These are phyloP conservation scores for Copidosoma floridanum DNA, from an alignment of 1,140 invertebrate species.

Conservation along the genomic window DNA sequence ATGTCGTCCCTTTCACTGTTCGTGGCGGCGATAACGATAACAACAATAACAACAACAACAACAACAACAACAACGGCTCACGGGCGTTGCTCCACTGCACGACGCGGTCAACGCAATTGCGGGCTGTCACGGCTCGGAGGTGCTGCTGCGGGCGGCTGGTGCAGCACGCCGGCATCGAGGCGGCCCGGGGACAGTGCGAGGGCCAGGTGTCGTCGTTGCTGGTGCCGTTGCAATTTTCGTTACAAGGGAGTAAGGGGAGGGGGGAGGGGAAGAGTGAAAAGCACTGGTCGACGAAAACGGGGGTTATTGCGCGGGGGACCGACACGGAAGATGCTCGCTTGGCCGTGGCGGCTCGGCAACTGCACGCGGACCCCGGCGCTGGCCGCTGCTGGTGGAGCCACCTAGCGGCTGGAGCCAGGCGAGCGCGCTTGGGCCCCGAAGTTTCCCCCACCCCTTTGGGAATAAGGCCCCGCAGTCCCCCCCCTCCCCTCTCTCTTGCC, in stretches of 20 bases:
- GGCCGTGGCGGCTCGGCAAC: conserved; percentile 51
- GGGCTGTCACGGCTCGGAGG: background rate
- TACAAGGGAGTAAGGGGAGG: too few relatives aligned
- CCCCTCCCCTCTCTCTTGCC: too few relatives aligned
- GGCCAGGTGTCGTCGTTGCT: too few relatives aligned
- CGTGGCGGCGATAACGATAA: background rate
- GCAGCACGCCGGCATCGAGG: conserved; percentile 18
- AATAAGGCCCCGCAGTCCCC: too few relatives aligned
- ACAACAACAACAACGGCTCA: too few relatives aligned
- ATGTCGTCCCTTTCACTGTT: background rate
- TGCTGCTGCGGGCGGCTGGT: background rate
- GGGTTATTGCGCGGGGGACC: conserved; percentile 24
- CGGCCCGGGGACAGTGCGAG: conserved; percentile 17
- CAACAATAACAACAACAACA: too few relatives aligned
- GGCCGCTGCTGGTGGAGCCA: conserved; percentile 56
- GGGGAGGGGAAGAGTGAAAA: too few relatives aligned
- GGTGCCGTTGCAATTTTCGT: too few relatives aligned
- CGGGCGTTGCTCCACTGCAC: background rate
- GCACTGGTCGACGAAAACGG: conserved; percentile 20
- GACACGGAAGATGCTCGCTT: conserved; percentile 47
- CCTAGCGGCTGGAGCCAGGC: conserved; percentile 44
- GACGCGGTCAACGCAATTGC: background rate
- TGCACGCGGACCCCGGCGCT: conserved; percentile 49
- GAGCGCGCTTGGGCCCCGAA: conserved; percentile 33
- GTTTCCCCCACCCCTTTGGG: too few relatives aligned